Evolutionary conservation across 1,140 invertebrate genomes (phyloP), one percentile per base, ranked within the genome.

Genomic region (Rhagoletis zephyria): DNA sequence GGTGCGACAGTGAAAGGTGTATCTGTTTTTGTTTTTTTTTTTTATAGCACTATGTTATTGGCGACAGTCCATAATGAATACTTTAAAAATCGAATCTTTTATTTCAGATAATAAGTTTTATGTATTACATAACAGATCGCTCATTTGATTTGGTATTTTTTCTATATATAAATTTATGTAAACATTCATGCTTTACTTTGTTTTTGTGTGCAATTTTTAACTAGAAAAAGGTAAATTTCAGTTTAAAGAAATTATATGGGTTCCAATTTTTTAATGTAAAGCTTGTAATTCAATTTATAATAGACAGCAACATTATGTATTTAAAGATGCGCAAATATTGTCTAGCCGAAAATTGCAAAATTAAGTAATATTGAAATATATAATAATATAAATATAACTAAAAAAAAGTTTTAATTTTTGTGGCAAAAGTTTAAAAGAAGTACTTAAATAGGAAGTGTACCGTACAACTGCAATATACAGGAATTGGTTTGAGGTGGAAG

Each of bases 71-170:
- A 56, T 56, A 56, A 56, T 56, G 10, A 56, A 56, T 56, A 61
- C 60, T 87, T 87, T 74, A 56, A 81, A 81, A 64, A 51, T 63
- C n/a, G n/a, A 45, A 56, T 87, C 42, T 87, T 87, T 87, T 77
- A 61, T 19, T 74, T 74, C 30, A 86, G 59, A 60, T 60, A 67
- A 63, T 81, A 61, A 61, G 42, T 87, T 85, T 67, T 51, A 81
- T 40, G 60, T 56, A 87, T 85, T 85, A 81, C 42, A 85, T 59
- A 85, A 81, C 74, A 81, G 74, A 19, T 81, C 14, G n/a, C 16
- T 67, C 7, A n/a, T 74, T 16, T 16, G 40, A 6, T 81, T 81
- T 81, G 19, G 19, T 70, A 12, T 81, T 81, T 81, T 42, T 81
- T 81, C n/a, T 51, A 81, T 48, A 81, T 56, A 59, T 81, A 56